Base-by-base conservation (phyloP, 1,140 invertebrate species). In the Hyles euphorbiae region DNA sequence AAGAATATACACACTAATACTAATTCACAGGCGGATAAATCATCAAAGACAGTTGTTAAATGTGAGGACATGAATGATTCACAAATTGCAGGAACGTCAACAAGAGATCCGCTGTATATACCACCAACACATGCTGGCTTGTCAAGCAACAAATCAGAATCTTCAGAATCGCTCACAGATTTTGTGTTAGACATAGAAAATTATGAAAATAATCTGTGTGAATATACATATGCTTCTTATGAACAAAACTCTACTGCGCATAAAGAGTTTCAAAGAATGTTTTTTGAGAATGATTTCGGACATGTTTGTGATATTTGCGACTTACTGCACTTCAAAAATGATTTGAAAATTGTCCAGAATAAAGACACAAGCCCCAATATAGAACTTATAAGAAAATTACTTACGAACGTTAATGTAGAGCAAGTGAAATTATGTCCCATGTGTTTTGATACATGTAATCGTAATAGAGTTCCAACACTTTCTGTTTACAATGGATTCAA, bases 211-310 rank as follows among this genome's bases (percentile, higher is more conserved):
- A n/a, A 53, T 8, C 34, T 34, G 12, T 40, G 33, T 11, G 34
- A 11, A 22, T 22, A 22, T 3, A 56, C 12, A 43, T 56, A 61
- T 8, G 34, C 47, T 56, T 34, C 47, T 56, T 52, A 51, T 9
- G 9, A 11, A 61, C 53, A 45, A 45, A 53, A 62, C 51, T 36
- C 49, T 9, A 45, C 5, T 47, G 53, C 53, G 49, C 53, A 61
- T 55, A 34, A 55, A 47, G 22, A 53, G 43, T 61, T 61, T 50
- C 10, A 55, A 7, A 47, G 55, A 8, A 33, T 58, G 33, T 55
- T 63, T 55, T 12, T 44, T 6, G 34, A 60, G 54, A 64, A 64
- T 60, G n/a, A 9, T 53, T 64, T 64, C 49, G 62, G 57, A 32
- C 47, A 55, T 56, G 32, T 58, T 33, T 64, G 62, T 43, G 33